phyloP scores from a whole-genome alignment of 1,140 invertebrate species.

The Heliothis subflexa region DNA sequence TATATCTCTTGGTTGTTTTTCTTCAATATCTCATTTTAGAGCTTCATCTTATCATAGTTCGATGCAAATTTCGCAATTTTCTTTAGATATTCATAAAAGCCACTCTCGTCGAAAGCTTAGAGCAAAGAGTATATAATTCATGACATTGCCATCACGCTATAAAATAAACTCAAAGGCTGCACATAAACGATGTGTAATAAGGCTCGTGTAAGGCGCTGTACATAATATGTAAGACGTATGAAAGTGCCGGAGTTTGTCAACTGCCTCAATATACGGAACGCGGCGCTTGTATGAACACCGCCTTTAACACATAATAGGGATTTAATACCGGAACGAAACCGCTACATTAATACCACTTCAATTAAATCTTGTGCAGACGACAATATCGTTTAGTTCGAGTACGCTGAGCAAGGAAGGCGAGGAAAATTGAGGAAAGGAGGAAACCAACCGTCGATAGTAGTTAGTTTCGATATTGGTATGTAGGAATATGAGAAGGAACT shows the following conservation, averaged over 20 bases:
- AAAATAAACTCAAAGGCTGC: slow-evolving; percentile 13
- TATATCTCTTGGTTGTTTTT: slow-evolving; percentile 4
- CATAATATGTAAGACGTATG: slow-evolving; percentile 3
- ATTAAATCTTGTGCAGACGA: slow-evolving; percentile 30
- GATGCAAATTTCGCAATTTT: background rate
- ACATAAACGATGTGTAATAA: slow-evolving; percentile 37
- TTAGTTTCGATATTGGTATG: background rate
- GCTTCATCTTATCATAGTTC: background rate
- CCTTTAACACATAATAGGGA: slow-evolving; percentile 41
- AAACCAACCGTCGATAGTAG: slow-evolving; percentile 9
- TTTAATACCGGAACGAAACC: slow-evolving; percentile 36
- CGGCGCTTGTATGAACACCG: slow-evolving; percentile 8
- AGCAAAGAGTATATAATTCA: background rate
- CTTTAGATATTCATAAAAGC: background rate
- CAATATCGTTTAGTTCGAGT: slow-evolving; percentile 30
- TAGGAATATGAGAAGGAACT: background rate
- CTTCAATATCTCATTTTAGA: slow-evolving; percentile 3
- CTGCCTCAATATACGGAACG: slow-evolving; percentile 5
- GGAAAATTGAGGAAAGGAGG: slow-evolving; percentile 18
- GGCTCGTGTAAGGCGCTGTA: slow-evolving; percentile 3
- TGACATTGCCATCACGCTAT: background rate
- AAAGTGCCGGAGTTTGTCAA: slow-evolving; percentile 30
- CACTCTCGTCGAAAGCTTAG: background rate
- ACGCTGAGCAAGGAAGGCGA: slow-evolving; percentile 6
- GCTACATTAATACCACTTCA: slow-evolving; percentile 41